Percentiles rank a stretch among this genome's conserved stretches.
Evolutionary conservation across 2,113 vertebrate genomes (phyloP).

Genomic region (Perccottus glenii): DNA sequence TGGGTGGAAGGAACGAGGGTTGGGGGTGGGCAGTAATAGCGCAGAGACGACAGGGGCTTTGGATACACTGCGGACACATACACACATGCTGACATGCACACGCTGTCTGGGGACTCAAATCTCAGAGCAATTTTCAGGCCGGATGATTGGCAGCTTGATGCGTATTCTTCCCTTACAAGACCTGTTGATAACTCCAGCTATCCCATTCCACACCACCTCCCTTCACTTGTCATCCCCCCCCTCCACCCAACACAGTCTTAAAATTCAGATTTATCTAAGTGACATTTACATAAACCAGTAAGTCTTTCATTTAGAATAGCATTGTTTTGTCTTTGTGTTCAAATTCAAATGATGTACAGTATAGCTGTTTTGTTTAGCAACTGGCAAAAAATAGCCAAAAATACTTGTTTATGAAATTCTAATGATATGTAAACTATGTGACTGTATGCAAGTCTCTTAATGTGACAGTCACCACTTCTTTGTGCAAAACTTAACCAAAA

Average conservation of each 20-base stretch:
- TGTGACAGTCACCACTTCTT: no score
- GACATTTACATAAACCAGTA: background rate
- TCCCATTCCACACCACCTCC: conserved; percentile 68
- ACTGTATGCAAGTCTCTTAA: no score
- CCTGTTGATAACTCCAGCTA: conserved; percentile 79
- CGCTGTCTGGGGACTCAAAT: conserved; percentile 85
- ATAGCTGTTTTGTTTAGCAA: no score
- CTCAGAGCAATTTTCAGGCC: conserved; percentile 86
- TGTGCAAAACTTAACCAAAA: no score
- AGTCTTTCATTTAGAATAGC: background rate
- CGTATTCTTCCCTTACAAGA: conserved; percentile 82
- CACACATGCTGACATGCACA: conserved; percentile 43
- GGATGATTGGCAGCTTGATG: conserved; percentile 87
- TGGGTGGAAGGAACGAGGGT: conserved; percentile 28
- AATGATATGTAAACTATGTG: no score
- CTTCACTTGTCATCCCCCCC: conserved; percentile 54
- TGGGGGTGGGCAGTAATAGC: conserved; percentile 63
- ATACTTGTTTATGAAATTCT: no score
- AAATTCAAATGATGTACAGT: no score
- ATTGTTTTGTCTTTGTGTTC: conserved; percentile 16
- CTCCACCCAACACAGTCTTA: conserved; percentile 62
- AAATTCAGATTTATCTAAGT: conserved; percentile 2
- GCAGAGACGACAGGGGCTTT: conserved; percentile 64
- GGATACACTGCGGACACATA: conserved; percentile 43
- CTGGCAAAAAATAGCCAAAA: no score